Percentiles rank a stretch among this genome's conserved stretches.
Evolutionary conservation across 2,888 invertebrate genomes (phyloP).

Genomic region (Spodoptera picta): DNA sequence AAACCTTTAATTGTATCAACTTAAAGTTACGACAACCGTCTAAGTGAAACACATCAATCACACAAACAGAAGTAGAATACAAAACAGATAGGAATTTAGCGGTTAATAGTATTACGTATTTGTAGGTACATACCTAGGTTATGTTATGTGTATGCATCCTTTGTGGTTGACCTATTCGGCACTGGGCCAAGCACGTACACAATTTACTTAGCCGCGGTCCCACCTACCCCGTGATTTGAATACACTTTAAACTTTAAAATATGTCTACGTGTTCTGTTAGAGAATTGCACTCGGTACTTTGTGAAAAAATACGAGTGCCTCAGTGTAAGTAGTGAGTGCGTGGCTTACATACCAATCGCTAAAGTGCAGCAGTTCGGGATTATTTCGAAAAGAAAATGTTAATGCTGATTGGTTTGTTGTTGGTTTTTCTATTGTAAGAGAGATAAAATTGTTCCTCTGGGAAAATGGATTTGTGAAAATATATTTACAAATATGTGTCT

Average conservation of each 20-base stretch:
- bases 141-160: conserved; percentile 66
- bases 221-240: conserved; percentile 80
- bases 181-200: conserved; percentile 85
- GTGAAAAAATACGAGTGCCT: conserved; percentile 34
- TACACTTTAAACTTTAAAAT: conserved; percentile 74
- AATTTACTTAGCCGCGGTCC: conserved; percentile 84
- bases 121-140: conserved; percentile 43
- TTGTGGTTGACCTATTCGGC: conserved; percentile 81
- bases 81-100: conserved; percentile 46
- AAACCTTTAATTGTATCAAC: not conserved
- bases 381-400: conserved; percentile 10
- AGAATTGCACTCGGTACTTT: conserved; percentile 44
- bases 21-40: conserved; percentile 19
- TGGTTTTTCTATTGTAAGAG: not conserved
- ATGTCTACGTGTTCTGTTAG: conserved; percentile 50
- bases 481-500: no score
- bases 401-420: not conserved
- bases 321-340: conserved; percentile 8
- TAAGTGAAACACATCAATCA: conserved; percentile 21
- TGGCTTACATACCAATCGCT: conserved; percentile 7
- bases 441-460: no score
- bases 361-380: not conserved
- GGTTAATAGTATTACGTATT: conserved; percentile 56
- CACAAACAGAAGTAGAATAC: conserved; percentile 49
- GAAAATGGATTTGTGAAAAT: no score